phyloP scores from a whole-genome alignment of 2,113 vertebrate species.

The Petaurus breviceps region DNA sequence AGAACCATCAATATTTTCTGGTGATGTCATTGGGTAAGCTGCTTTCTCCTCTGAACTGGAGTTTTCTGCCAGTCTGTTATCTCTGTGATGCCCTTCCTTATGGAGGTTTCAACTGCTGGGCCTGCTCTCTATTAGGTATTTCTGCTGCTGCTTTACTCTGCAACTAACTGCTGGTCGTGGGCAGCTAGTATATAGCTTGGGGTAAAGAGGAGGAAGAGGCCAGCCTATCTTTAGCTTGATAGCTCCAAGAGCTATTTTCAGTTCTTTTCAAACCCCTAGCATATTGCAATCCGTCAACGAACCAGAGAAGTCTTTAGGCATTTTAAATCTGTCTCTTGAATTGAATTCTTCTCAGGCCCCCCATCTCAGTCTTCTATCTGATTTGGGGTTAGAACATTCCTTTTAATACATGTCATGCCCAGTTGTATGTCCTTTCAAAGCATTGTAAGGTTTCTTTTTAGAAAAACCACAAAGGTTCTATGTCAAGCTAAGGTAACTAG shows the following conservation, averaged over 20 bases:
- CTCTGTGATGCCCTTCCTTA: neutral
- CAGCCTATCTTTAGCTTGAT: neutral
- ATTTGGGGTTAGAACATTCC: neutral
- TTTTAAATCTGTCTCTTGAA: neutral
- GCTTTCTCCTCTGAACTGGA: neutral
- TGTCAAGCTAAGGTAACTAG: neutral
- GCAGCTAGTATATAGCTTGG: neutral
- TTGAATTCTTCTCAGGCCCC: neutral
- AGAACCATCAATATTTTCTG: neutral
- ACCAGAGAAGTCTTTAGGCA: neutral
- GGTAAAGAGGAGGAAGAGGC: neutral
- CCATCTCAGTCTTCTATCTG: neutral
- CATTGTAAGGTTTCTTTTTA: neutral
- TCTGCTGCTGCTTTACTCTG: neutral
- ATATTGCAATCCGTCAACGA: neutral
- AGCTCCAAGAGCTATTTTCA: neutral
- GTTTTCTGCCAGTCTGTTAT: neutral
- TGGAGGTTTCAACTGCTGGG: neutral
- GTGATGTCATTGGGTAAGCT: neutral
- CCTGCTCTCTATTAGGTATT: neutral
- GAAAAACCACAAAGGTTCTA: neutral
- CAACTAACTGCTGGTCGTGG: neutral
- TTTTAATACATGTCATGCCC: neutral
- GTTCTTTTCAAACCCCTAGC: neutral
- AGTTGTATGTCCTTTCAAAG: neutral